Conservation (phyloP, 2,113 vertebrate genomes). For the Sinocyclocheilus anshuiensis region DNA sequence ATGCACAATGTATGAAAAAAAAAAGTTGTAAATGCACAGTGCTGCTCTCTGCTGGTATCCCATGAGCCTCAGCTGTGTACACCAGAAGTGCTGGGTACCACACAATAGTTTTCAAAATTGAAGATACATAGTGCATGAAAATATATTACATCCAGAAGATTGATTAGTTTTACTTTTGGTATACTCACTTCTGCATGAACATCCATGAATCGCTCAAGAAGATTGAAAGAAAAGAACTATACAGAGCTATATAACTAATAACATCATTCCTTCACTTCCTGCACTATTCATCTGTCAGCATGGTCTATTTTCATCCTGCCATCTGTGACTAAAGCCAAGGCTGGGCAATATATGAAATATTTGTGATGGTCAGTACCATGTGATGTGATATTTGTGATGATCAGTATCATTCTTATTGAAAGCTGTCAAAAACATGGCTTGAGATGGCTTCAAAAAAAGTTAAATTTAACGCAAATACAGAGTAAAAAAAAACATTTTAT, state of each 20-base stretch:
- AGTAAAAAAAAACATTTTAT: no score
- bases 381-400: no score
- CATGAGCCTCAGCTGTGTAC: not conserved
- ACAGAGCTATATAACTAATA: not conserved
- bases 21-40: not conserved
- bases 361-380: no score
- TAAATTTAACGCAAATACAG: no score
- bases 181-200: constrained; percentile 6
- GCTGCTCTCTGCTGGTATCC: constrained; percentile 26
- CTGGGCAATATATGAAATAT: not conserved
- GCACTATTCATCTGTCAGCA: constrained; percentile 2
- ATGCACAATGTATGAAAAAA: not conserved
- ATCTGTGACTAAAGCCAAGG: not conserved
- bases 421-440: no score
- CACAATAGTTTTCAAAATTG: not conserved
- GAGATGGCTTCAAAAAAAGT: no score
- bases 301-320: not conserved
- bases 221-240: not conserved
- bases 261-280: not conserved
- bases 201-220: not conserved
- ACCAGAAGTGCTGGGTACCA: not conserved
- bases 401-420: no score
- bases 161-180: not conserved
- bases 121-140: not conserved
- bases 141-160: not conserved